Conservation (phyloP, 2,888 invertebrate species). For the Caenorhabditis sinica region DNA sequence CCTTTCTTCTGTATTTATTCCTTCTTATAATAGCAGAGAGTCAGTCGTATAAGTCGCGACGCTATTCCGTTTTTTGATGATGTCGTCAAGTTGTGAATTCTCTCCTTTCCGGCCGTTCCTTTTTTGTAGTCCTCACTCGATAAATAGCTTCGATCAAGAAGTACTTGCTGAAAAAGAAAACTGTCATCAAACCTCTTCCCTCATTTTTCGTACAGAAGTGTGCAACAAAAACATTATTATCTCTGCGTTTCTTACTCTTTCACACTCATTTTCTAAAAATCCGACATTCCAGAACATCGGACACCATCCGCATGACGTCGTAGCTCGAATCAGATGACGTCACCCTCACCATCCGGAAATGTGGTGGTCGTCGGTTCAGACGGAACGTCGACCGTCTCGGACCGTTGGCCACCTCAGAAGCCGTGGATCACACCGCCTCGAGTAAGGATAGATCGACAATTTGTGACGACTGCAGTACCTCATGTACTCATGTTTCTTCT, state of each 20-base stretch:
- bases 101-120: constrained; percentile 38
- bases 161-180: constrained; percentile 50
- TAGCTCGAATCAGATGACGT: constrained; percentile 45
- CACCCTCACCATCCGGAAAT: constrained; percentile 60
- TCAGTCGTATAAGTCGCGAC: constrained; percentile 59
- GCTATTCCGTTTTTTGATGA: constrained; percentile 46
- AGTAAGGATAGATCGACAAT: constrained; percentile 53
- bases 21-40: constrained; percentile 51
- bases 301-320: constrained; percentile 48
- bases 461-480: constrained; percentile 48
- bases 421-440: constrained; percentile 58
- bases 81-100: constrained; percentile 29
- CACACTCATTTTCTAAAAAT: constrained; percentile 8
- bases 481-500: constrained; percentile 62
- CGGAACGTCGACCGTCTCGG: constrained; percentile 46
- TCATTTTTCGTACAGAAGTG: constrained; percentile 47
- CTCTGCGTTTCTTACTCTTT: neutral
- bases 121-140: constrained; percentile 45
- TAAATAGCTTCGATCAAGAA: constrained; percentile 63
- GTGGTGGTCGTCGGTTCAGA: constrained; percentile 62
- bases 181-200: constrained; percentile 43
- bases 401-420: constrained; percentile 63
- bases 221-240: constrained; percentile 32
- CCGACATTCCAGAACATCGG: constrained; percentile 17
- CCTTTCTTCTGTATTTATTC: constrained; percentile 38